phyloP scores from a whole-genome alignment of 2,888 invertebrate species.

The Endomychus coccineus region DNA sequence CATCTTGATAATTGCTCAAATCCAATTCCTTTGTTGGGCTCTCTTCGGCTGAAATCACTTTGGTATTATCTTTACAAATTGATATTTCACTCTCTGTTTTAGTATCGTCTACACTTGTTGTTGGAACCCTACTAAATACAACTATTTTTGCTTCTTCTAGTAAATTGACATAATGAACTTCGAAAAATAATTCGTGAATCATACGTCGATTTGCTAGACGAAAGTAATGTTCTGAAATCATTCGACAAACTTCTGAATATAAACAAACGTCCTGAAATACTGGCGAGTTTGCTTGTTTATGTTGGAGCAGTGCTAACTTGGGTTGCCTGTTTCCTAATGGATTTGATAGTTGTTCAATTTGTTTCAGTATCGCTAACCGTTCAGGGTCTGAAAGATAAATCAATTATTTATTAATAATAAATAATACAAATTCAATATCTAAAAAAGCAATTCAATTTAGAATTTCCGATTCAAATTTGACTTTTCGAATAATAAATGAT shows the following conservation, averaged over 20 bases:
- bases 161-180: conserved; percentile 66
- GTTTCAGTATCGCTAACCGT: conserved; percentile 55
- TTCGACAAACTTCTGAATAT: conserved; percentile 82
- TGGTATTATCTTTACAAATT: neutral
- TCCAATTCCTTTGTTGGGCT: conserved; percentile 10
- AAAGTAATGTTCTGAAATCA: conserved; percentile 72
- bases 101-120: conserved; percentile 1
- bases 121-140: conserved; percentile 30
- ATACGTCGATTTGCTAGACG: conserved; percentile 77
- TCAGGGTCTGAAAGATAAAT: conserved; percentile 23
- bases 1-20: conserved; percentile 6
- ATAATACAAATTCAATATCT: no score
- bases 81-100: conserved; percentile 7
- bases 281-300: conserved; percentile 65
- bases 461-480: no score
- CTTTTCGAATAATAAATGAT: no score
- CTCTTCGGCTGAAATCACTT: conserved; percentile 4
- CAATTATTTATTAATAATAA: no score
- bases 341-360: conserved; percentile 69
- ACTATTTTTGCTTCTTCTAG: conserved; percentile 47
- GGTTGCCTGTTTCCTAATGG: conserved; percentile 74
- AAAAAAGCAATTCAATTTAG: no score
- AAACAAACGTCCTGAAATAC: conserved; percentile 80
- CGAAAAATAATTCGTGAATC: conserved; percentile 88
- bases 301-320: conserved; percentile 69